phyloP scores from a whole-genome alignment of 37 sponge, comb jelly and placozoan genomes.

The Amphimedon queenslandica region DNA sequence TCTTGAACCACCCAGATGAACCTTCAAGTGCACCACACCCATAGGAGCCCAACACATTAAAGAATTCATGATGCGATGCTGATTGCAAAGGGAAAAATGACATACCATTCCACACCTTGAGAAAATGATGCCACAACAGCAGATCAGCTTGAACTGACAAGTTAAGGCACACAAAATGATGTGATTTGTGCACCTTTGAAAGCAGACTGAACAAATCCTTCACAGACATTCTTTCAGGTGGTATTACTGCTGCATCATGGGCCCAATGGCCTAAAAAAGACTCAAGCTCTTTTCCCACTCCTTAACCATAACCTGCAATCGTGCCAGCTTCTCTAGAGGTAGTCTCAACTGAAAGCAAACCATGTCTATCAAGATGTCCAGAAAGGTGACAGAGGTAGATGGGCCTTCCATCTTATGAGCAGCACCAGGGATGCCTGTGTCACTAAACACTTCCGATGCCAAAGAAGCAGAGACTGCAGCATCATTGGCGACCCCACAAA shows the following conservation, averaged over 20 bases:
- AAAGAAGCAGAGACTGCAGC: not conserved
- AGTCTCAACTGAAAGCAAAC: not conserved
- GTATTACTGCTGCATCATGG: not conserved
- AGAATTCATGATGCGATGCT: not conserved
- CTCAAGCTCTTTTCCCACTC: constrained; percentile 5
- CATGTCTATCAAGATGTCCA: not conserved
- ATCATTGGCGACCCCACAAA: not conserved
- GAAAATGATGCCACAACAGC: not conserved
- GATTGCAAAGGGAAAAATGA: not conserved
- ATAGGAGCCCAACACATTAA: not conserved
- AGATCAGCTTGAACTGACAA: not conserved
- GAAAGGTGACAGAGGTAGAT: not conserved
- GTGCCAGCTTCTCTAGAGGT: constrained; percentile 1
- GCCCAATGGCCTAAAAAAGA: constrained; percentile 2
- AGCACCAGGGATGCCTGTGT: not conserved
- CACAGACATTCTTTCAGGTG: not conserved
- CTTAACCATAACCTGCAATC: not conserved
- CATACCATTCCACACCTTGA: constrained; percentile 4
- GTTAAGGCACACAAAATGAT: not conserved
- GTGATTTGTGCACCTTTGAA: not conserved
- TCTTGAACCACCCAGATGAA: not conserved
- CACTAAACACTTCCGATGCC: not conserved
- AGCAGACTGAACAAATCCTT: not conserved
- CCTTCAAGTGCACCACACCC: not conserved
- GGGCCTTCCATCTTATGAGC: constrained; percentile 3